Percentiles rank a stretch among this genome's conserved stretches.
Conservation (phyloP, 2,797 vertebrate species). For the Brachyalestes nurse region DNA sequence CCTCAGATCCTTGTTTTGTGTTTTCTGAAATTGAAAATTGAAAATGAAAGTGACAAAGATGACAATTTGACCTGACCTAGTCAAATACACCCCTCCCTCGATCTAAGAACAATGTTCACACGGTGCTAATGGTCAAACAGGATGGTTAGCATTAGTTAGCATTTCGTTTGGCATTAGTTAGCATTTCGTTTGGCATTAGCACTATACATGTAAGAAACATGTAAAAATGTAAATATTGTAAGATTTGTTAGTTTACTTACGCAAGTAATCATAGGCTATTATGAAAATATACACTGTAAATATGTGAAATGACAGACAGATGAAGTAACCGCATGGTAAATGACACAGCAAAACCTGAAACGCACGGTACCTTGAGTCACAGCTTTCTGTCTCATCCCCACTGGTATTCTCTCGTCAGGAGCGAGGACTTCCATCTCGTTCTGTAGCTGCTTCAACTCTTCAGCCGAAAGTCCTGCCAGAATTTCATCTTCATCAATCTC, state of each 20-base stretch:
- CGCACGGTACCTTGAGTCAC: conserved; percentile 40
- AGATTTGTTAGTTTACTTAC: background rate
- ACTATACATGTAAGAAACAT: no score
- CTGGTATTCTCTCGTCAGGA: conserved; percentile 87
- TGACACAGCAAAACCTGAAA: background rate
- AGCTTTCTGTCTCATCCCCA: conserved; percentile 88
- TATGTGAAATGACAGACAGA: background rate
- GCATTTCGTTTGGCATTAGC: no score
- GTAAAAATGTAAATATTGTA: background rate
- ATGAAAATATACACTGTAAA: background rate
- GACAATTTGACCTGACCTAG: background rate
- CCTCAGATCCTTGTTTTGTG: conserved; percentile 70
- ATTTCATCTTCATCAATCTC: conserved; percentile 95
- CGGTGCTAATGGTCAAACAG: no score
- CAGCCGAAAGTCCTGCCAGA: conserved; percentile 90
- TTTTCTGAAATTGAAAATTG: conserved; percentile 60
- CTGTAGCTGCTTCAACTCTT: conserved; percentile 93
- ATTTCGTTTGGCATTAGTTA: no score
- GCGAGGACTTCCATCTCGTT: conserved; percentile 94
- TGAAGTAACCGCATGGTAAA: conserved; percentile 9
- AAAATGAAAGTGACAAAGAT: background rate
- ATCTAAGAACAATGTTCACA: background rate
- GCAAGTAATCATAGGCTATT: no score
- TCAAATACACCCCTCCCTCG: background rate
- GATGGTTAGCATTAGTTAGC: no score